Conservation (phyloP, 2,888 invertebrate genomes). For the Tenthredo mesomela region DNA sequence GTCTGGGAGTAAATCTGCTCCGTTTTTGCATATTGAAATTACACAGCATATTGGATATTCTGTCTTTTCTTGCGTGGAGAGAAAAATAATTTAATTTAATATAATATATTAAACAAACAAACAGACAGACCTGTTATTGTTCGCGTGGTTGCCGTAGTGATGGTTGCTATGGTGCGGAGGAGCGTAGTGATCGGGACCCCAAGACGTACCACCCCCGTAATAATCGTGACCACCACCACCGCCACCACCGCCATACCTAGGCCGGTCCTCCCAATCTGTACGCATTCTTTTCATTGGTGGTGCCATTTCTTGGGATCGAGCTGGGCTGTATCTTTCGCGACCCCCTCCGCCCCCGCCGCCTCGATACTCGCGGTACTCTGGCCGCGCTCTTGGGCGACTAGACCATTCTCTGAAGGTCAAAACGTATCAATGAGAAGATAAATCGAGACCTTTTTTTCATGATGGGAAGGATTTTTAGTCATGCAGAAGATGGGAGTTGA, state of each 20-base stretch:
- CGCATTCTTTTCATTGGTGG: constrained; percentile 90
- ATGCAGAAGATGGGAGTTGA: background rate
- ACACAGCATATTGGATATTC: background rate
- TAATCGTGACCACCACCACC: constrained; percentile 72
- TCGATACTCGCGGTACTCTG: constrained; percentile 89
- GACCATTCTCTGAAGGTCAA: constrained; percentile 74
- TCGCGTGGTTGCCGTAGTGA: constrained; percentile 81
- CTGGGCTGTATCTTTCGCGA: constrained; percentile 80
- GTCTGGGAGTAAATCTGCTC: constrained; percentile 40
- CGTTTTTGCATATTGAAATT: constrained; percentile 43
- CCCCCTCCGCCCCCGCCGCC: constrained; percentile 83
- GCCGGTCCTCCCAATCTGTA: constrained; percentile 84
- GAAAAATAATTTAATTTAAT: background rate
- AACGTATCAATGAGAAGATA: background rate
- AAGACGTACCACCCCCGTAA: constrained; percentile 66
- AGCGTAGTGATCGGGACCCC: constrained; percentile 72
- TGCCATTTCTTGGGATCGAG: constrained; percentile 88
- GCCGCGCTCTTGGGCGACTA: constrained; percentile 85
- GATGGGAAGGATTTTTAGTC: too few species aligned
- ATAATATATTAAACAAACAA: background rate
- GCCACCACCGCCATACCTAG: constrained; percentile 68
- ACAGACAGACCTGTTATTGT: constrained; percentile 71
- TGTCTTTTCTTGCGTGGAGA: background rate
- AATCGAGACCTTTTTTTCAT: background rate
- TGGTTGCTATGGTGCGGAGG: constrained; percentile 82